Conservation (phyloP, 2,797 vertebrate genomes). For the Coluber constrictor region DNA sequence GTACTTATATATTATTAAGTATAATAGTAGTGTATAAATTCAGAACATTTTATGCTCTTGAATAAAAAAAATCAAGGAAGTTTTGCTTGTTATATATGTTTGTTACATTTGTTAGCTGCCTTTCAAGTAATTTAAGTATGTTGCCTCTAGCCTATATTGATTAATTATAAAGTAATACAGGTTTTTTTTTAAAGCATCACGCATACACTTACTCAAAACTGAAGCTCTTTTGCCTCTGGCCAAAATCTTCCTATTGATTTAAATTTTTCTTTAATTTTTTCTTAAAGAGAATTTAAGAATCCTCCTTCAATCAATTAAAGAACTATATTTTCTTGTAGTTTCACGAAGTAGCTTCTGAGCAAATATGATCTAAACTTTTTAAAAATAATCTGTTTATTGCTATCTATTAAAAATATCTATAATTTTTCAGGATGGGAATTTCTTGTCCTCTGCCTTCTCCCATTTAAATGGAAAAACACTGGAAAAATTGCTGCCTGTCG, state of each 20-base stretch:
- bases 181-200: conserved; percentile 44
- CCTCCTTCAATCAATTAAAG: conserved; percentile 54
- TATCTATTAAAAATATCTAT: conserved; percentile 62
- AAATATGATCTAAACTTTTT: conserved; percentile 42
- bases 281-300: neutral
- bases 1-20: neutral
- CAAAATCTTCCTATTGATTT: conserved; percentile 39
- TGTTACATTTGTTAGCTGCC: neutral
- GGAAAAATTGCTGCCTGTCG: conserved; percentile 58
- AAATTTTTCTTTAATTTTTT: neutral
- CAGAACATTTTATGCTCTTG: neutral
- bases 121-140: conserved; percentile 23
- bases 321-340: conserved; percentile 54
- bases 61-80: conserved; percentile 11
- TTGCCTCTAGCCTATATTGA: conserved; percentile 60
- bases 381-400: conserved; percentile 60
- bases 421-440: conserved; percentile 61
- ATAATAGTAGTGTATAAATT: neutral
- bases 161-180: conserved; percentile 56
- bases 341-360: conserved; percentile 50
- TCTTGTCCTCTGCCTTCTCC: conserved; percentile 52
- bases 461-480: conserved; percentile 57
- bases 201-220: conserved; percentile 64
- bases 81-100: neutral
- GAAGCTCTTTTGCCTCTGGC: conserved; percentile 49